phyloP scores from a whole-genome alignment of 2,888 invertebrate genomes.

The Nomada ruficornis region DNA sequence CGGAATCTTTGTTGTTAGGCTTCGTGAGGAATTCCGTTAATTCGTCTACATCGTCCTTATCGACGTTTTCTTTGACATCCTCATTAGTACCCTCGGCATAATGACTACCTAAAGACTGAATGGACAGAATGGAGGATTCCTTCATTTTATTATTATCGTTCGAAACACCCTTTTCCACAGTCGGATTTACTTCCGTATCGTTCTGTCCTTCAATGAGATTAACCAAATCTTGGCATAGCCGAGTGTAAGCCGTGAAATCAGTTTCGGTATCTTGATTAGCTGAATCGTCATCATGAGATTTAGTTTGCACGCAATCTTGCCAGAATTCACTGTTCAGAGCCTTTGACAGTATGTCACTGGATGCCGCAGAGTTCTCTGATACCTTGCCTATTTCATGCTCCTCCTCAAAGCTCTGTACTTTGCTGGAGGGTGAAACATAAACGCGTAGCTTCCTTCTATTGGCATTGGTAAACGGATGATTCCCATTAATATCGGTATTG shows the following conservation, averaged over 20 bases:
- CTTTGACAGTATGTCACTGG: slow-evolving; percentile 41
- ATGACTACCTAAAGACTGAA: slow-evolving; percentile 48
- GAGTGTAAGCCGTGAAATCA: slow-evolving; percentile 77
- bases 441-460: slow-evolving; percentile 69
- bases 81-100: slow-evolving; percentile 20
- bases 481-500: slow-evolving; percentile 75
- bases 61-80: not conserved
- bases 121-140: slow-evolving; percentile 36
- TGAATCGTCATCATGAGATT: slow-evolving; percentile 36
- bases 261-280: slow-evolving; percentile 66
- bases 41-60: slow-evolving; percentile 31
- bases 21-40: slow-evolving; percentile 28
- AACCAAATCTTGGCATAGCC: slow-evolving; percentile 80
- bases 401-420: slow-evolving; percentile 23
- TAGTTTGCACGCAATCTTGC: slow-evolving; percentile 51
- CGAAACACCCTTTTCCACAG: slow-evolving; percentile 35
- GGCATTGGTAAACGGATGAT: slow-evolving; percentile 63
- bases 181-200: slow-evolving; percentile 49
- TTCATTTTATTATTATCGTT: slow-evolving; percentile 46
- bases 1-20: slow-evolving; percentile 27
- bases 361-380: slow-evolving; percentile 24
- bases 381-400: slow-evolving; percentile 27
- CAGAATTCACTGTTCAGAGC: slow-evolving; percentile 51
- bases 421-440: slow-evolving; percentile 64
- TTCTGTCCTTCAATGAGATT: slow-evolving; percentile 74